Base-by-base conservation (phyloP, 2,797 vertebrate genomes). In the Muraenolepis orangiensis region DNA sequence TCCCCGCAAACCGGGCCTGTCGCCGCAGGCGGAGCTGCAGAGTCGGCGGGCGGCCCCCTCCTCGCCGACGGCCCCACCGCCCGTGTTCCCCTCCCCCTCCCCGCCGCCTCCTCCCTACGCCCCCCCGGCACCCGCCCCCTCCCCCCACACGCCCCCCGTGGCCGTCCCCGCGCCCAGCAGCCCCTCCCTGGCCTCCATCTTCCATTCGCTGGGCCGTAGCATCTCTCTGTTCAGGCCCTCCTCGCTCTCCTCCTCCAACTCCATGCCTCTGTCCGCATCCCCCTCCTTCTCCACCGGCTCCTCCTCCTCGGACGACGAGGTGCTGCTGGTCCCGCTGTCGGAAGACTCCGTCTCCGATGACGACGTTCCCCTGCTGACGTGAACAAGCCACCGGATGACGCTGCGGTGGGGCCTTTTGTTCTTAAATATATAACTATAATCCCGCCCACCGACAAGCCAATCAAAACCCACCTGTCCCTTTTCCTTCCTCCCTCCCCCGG, bases 271-370 rank as follows among this genome's bases (percentile, higher is more conserved):
- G 16, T 93, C 93, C 0, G 76, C 88, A 46, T 93, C 93, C 26
- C 89, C 93, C 1, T 90, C 91, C 0, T 92, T 90, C 85, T 93
- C 91, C 64, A 23, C 46, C 42, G 18, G 34, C 69, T 20, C 32
- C 75, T 83, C 81, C 6, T 87, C 90, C 20, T 92, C 91, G 0
- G 96, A 97, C 13, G 96, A 97, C 0, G 96, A 97, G 57, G 96
- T 97, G 70, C 89, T 97, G 74, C 91, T 97, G 0, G 92, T 97
- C 82, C 95, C 95, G 0, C 91, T 96, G 69, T 92, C 95, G 1
- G 96, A 96, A 29, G 93, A 93, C 87, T 80, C 85, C 42, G 82
- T 87, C 31, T 93, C 93, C 75, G 93, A 95, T 80, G 93, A 94
- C 1, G 93, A 94, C 4, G 92, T 95, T 31, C 92, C 93, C 86